Base-by-base conservation (phyloP, 2,797 vertebrate genomes). In the Lates japonicus region DNA sequence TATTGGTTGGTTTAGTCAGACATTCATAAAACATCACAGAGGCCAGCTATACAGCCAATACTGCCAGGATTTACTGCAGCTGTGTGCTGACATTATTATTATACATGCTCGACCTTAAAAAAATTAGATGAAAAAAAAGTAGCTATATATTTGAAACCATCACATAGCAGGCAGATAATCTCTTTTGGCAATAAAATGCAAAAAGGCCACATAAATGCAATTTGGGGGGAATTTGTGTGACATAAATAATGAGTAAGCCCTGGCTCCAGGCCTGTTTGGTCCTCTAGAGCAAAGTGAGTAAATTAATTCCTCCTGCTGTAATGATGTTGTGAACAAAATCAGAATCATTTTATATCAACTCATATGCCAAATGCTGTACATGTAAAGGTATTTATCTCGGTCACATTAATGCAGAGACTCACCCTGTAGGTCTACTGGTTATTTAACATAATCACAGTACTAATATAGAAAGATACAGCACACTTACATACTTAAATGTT, bases 211-310 rank as follows among this genome's bases (percentile, higher is more conserved):
- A 91, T 78, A 83, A 89, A 90, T 86, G 87, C 74, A 88, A 81
- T 91, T 92, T 88, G 76, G 78, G 74, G 67, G 51, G 44, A 77
- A 87, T 90, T 79, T 75, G 83, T 85, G 74, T 86, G 80, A 87
- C 92, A 88, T 88, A 88, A 91, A 90, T 90, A 86, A 89, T 89
- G 87, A 91, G 85, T 90, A 84, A 92, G 82, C 78, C 20, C 64
- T 88, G 87, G 87, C 90, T 91, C 37, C 60, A 29, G 91, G 92
- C 78, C 86, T 76, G 84, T 83, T 83, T 86, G 84, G 88, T 82
- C 83, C 82, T 55, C 74, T 9, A 58, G 88, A 88, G 79, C 71
- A 83, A 88, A 87, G 71, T 2, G 37, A 87, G 83, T 46, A 81
- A 91, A 92, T 90, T 64, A 90, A 88, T 92, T 88, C 84, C 79